These are phyloP conservation scores for Orthosia cruda DNA, from an alignment of 2,888 invertebrate species.

Conservation along the genomic window DNA sequence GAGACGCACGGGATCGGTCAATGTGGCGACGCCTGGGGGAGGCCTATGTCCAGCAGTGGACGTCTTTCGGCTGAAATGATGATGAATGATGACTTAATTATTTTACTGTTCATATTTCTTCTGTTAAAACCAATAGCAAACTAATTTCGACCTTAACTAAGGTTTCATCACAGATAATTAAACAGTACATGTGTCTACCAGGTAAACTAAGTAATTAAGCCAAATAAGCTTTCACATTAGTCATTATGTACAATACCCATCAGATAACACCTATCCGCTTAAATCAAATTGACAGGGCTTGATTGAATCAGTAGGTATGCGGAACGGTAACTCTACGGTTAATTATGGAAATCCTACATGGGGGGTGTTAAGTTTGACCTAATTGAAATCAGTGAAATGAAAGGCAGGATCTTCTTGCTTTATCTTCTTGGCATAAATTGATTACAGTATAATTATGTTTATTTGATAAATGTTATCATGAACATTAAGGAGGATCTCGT, in stretches of 20 bases:
- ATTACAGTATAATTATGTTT: too few species aligned
- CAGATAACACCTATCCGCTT: conserved; percentile 25
- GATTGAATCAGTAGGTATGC: conserved; percentile 53
- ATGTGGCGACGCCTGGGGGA: too few species aligned
- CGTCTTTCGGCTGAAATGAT: too few species aligned
- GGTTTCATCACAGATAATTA: neutral
- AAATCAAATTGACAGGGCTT: conserved; percentile 41
- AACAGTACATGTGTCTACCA: neutral
- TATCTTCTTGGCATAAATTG: neutral
- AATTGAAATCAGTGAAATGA: conserved; percentile 39
- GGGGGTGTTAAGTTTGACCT: conserved; percentile 32
- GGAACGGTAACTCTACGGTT: conserved; percentile 41
- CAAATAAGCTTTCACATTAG: conserved; percentile 11
- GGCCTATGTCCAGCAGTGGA: too few species aligned
- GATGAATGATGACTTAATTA: too few species aligned
- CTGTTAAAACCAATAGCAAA: neutral
- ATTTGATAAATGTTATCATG: neutral
- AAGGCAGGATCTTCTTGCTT: conserved; percentile 1
- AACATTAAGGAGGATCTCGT: too few species aligned
- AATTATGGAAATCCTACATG: conserved; percentile 60
- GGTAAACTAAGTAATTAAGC: conserved; percentile 6
- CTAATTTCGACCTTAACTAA: neutral
- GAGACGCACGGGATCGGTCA: too few species aligned
- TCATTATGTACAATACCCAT: conserved; percentile 6
- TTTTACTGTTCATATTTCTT: neutral